Percentiles rank a stretch among this genome's conserved stretches.
Evolutionary conservation across 2,113 vertebrate genomes (phyloP).

Genomic region (Zosterops hypoxanthus): DNA sequence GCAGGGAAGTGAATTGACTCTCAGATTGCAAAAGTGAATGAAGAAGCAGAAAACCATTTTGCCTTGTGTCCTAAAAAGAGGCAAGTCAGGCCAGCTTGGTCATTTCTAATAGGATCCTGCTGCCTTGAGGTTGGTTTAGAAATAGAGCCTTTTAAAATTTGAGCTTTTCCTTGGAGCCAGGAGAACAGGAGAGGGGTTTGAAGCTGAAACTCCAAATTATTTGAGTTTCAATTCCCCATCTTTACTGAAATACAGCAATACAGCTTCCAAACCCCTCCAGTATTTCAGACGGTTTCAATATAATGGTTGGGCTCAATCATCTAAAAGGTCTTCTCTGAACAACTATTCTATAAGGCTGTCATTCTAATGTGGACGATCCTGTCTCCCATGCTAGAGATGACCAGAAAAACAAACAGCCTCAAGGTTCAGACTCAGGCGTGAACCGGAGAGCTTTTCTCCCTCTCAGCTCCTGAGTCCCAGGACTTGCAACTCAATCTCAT

Average conservation of each 20-base stretch:
- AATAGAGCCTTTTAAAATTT: not conserved
- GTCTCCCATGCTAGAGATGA: not conserved
- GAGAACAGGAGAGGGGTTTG: not conserved
- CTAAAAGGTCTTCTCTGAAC: not conserved
- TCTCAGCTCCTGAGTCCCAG: not conserved
- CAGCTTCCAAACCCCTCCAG: not conserved
- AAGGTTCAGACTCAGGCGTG: not conserved
- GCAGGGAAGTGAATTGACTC: not conserved
- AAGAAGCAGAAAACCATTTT: not conserved
- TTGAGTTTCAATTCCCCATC: not conserved
- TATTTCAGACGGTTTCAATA: not conserved
- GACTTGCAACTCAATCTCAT: fast-evolving
- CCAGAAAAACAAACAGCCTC: not conserved
- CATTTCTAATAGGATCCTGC: not conserved
- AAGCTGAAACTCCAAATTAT: not conserved
- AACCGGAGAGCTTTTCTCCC: not conserved
- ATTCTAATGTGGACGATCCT: not conserved
- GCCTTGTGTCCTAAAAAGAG: not conserved
- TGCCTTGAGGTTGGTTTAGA: not conserved
- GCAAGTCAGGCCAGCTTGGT: not conserved
- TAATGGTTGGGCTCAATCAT: too few species aligned
- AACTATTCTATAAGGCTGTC: not conserved
- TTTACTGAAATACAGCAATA: not conserved
- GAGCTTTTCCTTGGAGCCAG: not conserved
- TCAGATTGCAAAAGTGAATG: not conserved